Base-by-base conservation (phyloP, 2,888 invertebrate species). In the Drosophila anomalipes region DNA sequence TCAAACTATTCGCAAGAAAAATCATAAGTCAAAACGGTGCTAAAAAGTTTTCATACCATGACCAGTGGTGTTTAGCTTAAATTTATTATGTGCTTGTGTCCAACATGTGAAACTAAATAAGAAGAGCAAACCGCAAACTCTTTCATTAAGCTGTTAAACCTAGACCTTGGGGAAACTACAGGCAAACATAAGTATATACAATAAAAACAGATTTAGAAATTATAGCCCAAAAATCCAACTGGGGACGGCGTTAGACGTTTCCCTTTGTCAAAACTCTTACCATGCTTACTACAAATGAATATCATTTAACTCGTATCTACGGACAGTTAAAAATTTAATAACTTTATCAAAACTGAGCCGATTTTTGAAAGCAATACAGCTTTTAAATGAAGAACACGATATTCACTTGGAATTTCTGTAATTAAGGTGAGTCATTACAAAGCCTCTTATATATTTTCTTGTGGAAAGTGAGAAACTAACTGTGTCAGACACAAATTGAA, bases 401-500 rank as follows among this genome's bases (percentile, higher is more conserved):
- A 5, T 10, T 41, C 10, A 41, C 10, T 5, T 41, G n/a, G 10
- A 2, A 41, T 41, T n/a, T 10, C 0, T 16, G 9, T 9, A 47
- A 47, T 26, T 47, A 26, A 9, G 7, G 7, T 22, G 14, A 47
- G 22, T 9, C 16, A 26, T 47, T 35, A 26, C 3, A 3, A 28
- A 12, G n/a, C 12, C 1, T n/a, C 4, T 28, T 28, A 0, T 19
- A 9, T 57, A 57, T 30, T 57, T 57, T 37, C 56, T 28, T 28
- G 39, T 14, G 9, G 26, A 26, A 28, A 56, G 26, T 22, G 33
- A 33, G 22, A 22, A 9, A 22, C 12, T 3, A 41, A 71, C 70
- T 75, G 77, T 73, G 65, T 66, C 58, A 59, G 66, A 28, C 47
- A 69, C 51, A 64, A 37, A 71, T 73, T 63, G 59, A 28, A 60